These are phyloP conservation scores for Amiota communis DNA, from an alignment of 2,888 invertebrate genomes.

Conservation along the genomic window DNA sequence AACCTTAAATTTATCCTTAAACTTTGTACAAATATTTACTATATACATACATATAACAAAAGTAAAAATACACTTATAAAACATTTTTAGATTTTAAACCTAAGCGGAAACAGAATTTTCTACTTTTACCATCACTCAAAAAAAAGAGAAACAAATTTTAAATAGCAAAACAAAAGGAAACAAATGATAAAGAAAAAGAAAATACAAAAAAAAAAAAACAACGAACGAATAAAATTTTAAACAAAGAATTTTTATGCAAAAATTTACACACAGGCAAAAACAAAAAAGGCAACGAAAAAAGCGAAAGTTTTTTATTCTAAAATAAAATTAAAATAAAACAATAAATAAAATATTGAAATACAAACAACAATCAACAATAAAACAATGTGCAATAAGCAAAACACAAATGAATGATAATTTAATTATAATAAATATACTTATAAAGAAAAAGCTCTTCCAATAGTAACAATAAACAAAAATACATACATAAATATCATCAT, in stretches of 20 bases:
- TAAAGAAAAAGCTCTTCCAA: slow-evolving; percentile 15
- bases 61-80: no score
- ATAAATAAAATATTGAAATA: slow-evolving; percentile 9
- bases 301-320: slow-evolving; percentile 52
- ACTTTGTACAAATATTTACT: slow-evolving; percentile 58
- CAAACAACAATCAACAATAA: slow-evolving; percentile 2
- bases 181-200: background rate
- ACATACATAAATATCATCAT: background rate
- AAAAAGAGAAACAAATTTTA: slow-evolving; percentile 16
- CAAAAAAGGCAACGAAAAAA: slow-evolving; percentile 49
- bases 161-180: background rate
- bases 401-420: slow-evolving; percentile 30
- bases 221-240: slow-evolving; percentile 18
- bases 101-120: slow-evolving; percentile 30
- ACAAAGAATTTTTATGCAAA: slow-evolving; percentile 40
- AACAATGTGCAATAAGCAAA: slow-evolving; percentile 49
- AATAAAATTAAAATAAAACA: slow-evolving; percentile 16
- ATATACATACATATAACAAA: no score
- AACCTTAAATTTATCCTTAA: slow-evolving; percentile 10
- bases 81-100: background rate
- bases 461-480: slow-evolving; percentile 1
- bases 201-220: slow-evolving; percentile 31
- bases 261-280: slow-evolving; percentile 43
- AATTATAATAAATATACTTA: background rate
- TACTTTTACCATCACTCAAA: slow-evolving; percentile 30